phyloP scores from a whole-genome alignment of 2,888 invertebrate species.

The Hirtodrosophila cameraria region DNA sequence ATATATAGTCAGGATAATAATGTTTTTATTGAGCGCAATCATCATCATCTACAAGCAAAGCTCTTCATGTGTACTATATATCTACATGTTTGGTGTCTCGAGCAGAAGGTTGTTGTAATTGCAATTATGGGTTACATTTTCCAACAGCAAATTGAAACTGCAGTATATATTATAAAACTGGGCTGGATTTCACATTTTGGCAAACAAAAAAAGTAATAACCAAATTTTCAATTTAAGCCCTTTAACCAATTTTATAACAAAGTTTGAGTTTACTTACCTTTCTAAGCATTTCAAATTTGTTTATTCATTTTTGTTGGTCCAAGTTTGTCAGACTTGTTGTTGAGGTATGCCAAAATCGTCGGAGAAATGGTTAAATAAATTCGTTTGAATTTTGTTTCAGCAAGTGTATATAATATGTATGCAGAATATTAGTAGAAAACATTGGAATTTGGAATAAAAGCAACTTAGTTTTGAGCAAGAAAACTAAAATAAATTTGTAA shows the following conservation, averaged over 20 bases:
- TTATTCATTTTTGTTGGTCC: not conserved
- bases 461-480: no score
- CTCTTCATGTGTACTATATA: conserved; percentile 15
- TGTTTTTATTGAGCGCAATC: conserved; percentile 69
- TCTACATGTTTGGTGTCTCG: conserved; percentile 14
- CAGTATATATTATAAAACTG: conserved; percentile 9
- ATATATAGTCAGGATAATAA: conserved; percentile 42
- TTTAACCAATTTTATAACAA: conserved; percentile 7
- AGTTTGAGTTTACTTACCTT: not conserved
- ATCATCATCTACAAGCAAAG: conserved; percentile 40
- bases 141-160: conserved; percentile 55
- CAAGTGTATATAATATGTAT: not conserved
- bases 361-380: no score
- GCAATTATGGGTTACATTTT: conserved; percentile 58
- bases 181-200: conserved; percentile 8
- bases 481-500: no score
- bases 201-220: conserved; percentile 5
- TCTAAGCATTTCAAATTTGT: not conserved
- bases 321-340: not conserved
- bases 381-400: no score
- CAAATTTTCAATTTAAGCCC: conserved; percentile 7
- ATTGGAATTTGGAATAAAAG: not conserved
- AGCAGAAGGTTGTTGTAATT: conserved; percentile 46
- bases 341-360: not conserved
- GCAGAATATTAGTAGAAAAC: not conserved